Evolutionary conservation across 2,888 invertebrate species (phyloP).

Genomic region (Euplagia quadripunctaria): DNA sequence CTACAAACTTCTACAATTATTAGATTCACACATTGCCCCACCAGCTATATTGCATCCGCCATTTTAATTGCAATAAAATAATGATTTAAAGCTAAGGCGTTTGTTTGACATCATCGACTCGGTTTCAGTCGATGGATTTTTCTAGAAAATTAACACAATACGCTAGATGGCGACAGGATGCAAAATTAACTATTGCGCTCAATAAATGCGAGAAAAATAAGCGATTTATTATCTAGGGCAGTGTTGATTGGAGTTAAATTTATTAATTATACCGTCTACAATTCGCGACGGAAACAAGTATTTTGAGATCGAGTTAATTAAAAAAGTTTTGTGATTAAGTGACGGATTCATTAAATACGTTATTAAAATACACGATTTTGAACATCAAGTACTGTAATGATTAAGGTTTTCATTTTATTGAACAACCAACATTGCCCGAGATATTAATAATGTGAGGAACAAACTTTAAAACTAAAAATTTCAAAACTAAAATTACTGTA

Average conservation of each 20-base stretch:
- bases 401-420: conserved; percentile 18
- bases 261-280: conserved; percentile 27
- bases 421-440: conserved; percentile 41
- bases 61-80: conserved; percentile 81
- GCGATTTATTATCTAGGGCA: conserved; percentile 39
- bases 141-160: conserved; percentile 57
- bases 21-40: conserved; percentile 76
- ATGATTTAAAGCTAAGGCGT: conserved; percentile 69
- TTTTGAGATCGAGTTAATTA: conserved; percentile 49
- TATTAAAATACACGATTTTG: conserved; percentile 30
- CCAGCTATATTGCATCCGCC: conserved; percentile 72
- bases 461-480: conserved; percentile 1
- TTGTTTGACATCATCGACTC: conserved; percentile 50
- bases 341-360: conserved; percentile 43
- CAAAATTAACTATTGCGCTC: conserved; percentile 32
- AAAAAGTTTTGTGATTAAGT: conserved; percentile 52
- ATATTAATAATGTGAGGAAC: conserved; percentile 17
- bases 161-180: conserved; percentile 55
- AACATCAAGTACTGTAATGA: conserved; percentile 33
- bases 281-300: conserved; percentile 31
- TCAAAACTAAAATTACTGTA: conserved; percentile 36
- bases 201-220: conserved; percentile 43
- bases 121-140: conserved; percentile 23
- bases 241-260: conserved; percentile 41
- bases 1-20: conserved; percentile 80